phyloP scores from a whole-genome alignment of 2,888 invertebrate genomes.

The Pecten maximus region DNA sequence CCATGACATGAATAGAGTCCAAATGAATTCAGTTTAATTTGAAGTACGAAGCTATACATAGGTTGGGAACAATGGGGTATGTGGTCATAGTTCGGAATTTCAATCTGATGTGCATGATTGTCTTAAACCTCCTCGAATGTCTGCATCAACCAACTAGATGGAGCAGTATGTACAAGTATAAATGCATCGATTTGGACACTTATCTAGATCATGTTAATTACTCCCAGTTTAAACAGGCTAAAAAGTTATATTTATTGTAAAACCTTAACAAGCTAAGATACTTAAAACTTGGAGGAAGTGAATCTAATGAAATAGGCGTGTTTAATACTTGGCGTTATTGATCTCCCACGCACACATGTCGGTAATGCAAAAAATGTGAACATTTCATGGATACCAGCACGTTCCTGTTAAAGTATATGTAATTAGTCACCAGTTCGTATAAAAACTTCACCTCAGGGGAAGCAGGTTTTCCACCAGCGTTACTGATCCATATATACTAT shows the following conservation, averaged over 20 bases:
- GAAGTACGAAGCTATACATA: too few relatives aligned
- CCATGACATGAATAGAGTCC: too few relatives aligned
- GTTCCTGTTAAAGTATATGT: neutral
- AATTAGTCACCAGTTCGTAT: neutral
- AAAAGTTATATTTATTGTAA: neutral
- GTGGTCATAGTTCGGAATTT: too few relatives aligned
- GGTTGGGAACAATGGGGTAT: too few relatives aligned
- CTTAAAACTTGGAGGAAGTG: neutral
- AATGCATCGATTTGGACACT: too few relatives aligned
- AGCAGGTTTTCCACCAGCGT: neutral
- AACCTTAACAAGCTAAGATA: neutral
- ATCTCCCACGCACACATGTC: slow-evolving; percentile 10
- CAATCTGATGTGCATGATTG: too few relatives aligned
- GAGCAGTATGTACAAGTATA: too few relatives aligned
- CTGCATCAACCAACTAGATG: too few relatives aligned
- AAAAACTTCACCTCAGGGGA: neutral
- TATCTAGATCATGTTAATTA: too few relatives aligned
- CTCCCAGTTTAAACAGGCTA: too few relatives aligned
- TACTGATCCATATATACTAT: neutral
- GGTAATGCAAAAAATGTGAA: neutral
- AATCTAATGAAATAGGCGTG: neutral
- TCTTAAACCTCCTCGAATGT: too few relatives aligned
- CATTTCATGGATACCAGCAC: slow-evolving; percentile 15
- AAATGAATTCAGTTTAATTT: too few relatives aligned
- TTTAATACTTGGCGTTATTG: neutral